phyloP scores from a whole-genome alignment of 2,888 invertebrate genomes.

The Panopea generosa region DNA sequence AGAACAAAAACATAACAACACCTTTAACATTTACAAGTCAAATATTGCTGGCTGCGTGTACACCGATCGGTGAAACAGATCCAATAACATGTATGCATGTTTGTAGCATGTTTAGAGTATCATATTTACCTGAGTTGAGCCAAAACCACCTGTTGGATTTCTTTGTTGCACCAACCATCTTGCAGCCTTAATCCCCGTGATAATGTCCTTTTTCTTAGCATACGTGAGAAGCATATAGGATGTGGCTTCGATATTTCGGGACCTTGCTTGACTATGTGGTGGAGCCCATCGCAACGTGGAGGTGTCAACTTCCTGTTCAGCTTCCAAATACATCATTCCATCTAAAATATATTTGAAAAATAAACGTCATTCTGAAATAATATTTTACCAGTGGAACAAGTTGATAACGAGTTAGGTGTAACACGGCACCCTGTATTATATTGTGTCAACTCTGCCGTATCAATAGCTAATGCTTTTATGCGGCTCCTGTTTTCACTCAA shows the following conservation, averaged over 20 bases:
- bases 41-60: too few relatives aligned
- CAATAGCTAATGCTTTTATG: too few relatives aligned
- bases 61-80: too few relatives aligned
- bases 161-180: slow-evolving; percentile 55
- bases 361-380: too few relatives aligned
- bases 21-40: too few relatives aligned
- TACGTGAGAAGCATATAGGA: slow-evolving; percentile 48
- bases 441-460: too few relatives aligned
- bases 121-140: slow-evolving; percentile 62
- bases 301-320: slow-evolving; percentile 1
- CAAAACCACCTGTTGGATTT: slow-evolving; percentile 53
- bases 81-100: too few relatives aligned
- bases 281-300: slow-evolving; percentile 22
- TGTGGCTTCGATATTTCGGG: slow-evolving; percentile 46
- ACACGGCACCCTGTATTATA: not conserved
- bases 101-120: too few relatives aligned
- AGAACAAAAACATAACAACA: too few relatives aligned
- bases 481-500: too few relatives aligned
- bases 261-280: slow-evolving; percentile 28
- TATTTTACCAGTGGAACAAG: too few relatives aligned
- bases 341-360: slow-evolving; percentile 4
- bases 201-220: slow-evolving; percentile 5
- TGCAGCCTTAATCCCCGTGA: slow-evolving; percentile 19
- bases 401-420: too few relatives aligned
- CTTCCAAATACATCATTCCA: slow-evolving; percentile 34